Evolutionary conservation across 2,113 vertebrate genomes (phyloP), one percentile per base, ranked within the genome.

Genomic region (Chionomys nivalis): DNA sequence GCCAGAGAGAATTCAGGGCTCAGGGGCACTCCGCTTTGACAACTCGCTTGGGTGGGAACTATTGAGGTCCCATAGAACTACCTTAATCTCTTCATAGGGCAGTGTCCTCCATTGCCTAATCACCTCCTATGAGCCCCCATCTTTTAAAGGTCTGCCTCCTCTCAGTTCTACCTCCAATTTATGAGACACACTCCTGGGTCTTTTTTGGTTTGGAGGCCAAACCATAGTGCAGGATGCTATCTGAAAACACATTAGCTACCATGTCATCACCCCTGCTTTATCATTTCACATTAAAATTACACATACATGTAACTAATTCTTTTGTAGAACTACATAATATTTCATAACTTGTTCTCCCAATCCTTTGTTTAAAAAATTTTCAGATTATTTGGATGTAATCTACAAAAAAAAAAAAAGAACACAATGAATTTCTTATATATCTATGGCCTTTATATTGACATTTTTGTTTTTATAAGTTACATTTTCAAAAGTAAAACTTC

Each of bases 401-500:
- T 92, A 66, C 8, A 63, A 61, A 81, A 66, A 85, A 61, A 88
- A 36, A 39, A 58, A 19, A 52, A 52, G n/a, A 47, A 12, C 14
- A 66, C 31, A 81, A 68, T 9, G 65, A 31, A 89, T 86, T 92
- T 90, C 55, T 70, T 76, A 93, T 65, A 49, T 21, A 63, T 14
- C 11, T 93, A 55, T 86, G 26, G 63, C 26, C 44, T 88, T 93
- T 91, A 79, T 39, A 44, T 58, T 58, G 31, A 26, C 4, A 52
- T n/a, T 94, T 89, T 70, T 75, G 44, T 70, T 92, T 94, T 70
- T 72, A 65, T 3, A 73, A 31, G n/a, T 87, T 93, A 63, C 23
- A 90, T 79, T 96, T 96, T 94, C 24, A 65, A 95, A 95, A 93
- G n/a, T 90, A 63, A 65, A 58, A 66, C 83, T 91, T 31, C 86